Conservation (phyloP, 2,888 invertebrate genomes). For the Bhutanitis thaidina region DNA sequence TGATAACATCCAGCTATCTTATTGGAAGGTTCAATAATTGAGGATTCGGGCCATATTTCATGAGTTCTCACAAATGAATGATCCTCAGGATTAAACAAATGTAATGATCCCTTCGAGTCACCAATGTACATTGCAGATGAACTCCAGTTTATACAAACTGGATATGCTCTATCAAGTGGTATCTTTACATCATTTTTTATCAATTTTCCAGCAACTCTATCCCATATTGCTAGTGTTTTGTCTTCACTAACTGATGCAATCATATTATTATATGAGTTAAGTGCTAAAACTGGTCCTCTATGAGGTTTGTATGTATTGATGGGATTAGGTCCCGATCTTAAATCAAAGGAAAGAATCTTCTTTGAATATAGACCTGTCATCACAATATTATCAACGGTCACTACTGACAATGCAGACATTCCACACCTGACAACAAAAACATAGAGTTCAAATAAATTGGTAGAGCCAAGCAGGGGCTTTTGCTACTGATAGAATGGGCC, state of each 20-base stretch:
- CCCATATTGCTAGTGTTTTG: constrained; percentile 78
- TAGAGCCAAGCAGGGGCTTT: too few species aligned
- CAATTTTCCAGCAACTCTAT: constrained; percentile 71
- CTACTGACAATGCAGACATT: constrained; percentile 77
- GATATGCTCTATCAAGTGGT: constrained; percentile 58
- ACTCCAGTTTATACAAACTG: constrained; percentile 65
- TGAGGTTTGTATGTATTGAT: constrained; percentile 71
- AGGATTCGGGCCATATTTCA: constrained; percentile 60
- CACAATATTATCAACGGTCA: constrained; percentile 63
- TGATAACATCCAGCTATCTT: constrained; percentile 67
- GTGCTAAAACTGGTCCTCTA: constrained; percentile 71
- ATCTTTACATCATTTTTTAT: constrained; percentile 57
- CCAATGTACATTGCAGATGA: constrained; percentile 63
- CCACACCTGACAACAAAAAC: constrained; percentile 49
- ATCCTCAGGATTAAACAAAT: constrained; percentile 60
- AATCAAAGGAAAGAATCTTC: constrained; percentile 75
- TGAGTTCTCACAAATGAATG: constrained; percentile 47
- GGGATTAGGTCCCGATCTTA: constrained; percentile 57
- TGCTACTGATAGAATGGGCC: too few species aligned
- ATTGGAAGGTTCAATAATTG: constrained; percentile 49
- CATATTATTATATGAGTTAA: constrained; percentile 57
- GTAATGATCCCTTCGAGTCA: constrained; percentile 65
- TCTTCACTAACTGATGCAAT: constrained; percentile 81
- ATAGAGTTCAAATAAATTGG: too few species aligned
- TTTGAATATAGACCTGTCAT: constrained; percentile 79